Base-by-base conservation (phyloP, 2,797 vertebrate species). In the Semaprochilodus insignis region DNA sequence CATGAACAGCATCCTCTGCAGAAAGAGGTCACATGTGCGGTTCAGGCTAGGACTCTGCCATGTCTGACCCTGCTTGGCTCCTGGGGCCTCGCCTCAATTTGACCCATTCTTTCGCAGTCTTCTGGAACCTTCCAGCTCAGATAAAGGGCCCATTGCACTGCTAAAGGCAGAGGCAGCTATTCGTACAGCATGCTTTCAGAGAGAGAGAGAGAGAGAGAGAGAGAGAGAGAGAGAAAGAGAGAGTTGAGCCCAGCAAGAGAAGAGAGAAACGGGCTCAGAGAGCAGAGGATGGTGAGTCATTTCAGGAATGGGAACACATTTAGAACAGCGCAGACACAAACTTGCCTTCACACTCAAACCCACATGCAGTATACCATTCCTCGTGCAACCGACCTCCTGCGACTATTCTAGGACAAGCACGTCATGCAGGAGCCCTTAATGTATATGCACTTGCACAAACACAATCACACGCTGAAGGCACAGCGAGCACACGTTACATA, bases 101-200 rank as follows among this genome's bases (percentile, higher is more conserved):
- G 75, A 75, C 34, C 74, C 34, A 54, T 40, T 8, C 62, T 27
- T 63, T n/a, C 7, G 44, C 15, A 13, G 13, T 44, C 57, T 66
- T 74, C 83, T 59, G 74, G 87, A 86, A 76, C 78, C 66, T 86
- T 87, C 73, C 25, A 55, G 14, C 17, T 55, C 80, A 21, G 87
- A 92, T 90, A 92, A 91, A 86, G 69, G 70, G 0, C 73, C 63
- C 75, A 21, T 86, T 81, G 85, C 77, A 70, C 66, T 66, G 48
- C 34, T 74, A 31, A 60, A 72, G 44, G 44, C 44, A 48, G 31
- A 73, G 60, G 69, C 59, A 67, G 89, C 88, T 85, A 91, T 74
- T 85, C 82, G 87, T 90, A 77, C 89, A 87, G 86, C 82, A 70
- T 82, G 72, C 79, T 82, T 88, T 91, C 88, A 83, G 88, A 78